Conservation (phyloP, 2,888 invertebrate species). For the Margaritifera margaritifera region DNA sequence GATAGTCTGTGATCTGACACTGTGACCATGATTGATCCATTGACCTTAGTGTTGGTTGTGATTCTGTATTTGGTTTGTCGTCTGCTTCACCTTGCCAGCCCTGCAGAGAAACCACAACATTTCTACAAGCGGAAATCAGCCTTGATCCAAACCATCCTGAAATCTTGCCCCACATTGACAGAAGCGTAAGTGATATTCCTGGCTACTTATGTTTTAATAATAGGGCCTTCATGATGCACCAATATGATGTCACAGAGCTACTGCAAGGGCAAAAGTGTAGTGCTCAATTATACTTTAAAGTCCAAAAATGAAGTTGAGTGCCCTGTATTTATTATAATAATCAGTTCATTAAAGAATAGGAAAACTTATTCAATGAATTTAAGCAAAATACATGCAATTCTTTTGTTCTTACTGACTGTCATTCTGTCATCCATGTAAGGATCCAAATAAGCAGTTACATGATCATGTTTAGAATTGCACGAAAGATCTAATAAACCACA, state of each 20-base stretch:
- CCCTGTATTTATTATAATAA: too few species aligned
- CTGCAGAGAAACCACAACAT: conserved; percentile 52
- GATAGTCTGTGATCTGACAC: not conserved
- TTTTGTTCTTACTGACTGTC: too few species aligned
- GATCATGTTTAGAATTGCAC: too few species aligned
- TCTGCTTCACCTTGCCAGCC: conserved; percentile 56
- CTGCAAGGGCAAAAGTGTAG: not conserved
- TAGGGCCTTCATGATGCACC: not conserved
- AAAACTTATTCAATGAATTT: too few species aligned
- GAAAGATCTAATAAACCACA: too few species aligned
- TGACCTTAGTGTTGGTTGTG: conserved; percentile 19
- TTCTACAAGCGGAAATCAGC: conserved; percentile 46
- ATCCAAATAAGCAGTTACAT: too few species aligned
- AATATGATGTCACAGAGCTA: not conserved
- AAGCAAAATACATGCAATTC: too few species aligned
- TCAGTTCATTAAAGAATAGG: too few species aligned
- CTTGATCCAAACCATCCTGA: conserved; percentile 46
- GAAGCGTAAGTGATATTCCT: conserved; percentile 55
- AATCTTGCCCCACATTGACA: conserved; percentile 56
- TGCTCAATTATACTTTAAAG: too few species aligned
- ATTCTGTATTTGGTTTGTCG: conserved; percentile 41
- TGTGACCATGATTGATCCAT: conserved; percentile 23
- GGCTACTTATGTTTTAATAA: too few species aligned
- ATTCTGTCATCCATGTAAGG: too few species aligned
- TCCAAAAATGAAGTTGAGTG: too few species aligned